Evolutionary conservation across 2,888 invertebrate species (phyloP), one percentile per base, ranked within the genome.

Genomic region (Dryobota labecula): DNA sequence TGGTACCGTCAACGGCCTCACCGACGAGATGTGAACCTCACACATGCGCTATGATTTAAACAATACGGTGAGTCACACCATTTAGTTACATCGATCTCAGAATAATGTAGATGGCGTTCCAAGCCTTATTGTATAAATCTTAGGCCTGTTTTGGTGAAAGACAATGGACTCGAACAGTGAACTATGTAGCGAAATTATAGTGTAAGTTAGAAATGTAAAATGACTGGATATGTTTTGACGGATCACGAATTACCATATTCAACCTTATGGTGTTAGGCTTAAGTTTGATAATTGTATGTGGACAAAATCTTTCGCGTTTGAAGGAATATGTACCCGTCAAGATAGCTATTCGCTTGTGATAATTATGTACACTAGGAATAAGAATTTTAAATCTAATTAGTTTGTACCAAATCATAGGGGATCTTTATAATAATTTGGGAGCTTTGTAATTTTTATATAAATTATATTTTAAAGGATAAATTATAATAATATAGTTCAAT

Each of bases 1-100:
- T 86, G 91, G 93, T 82, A 90, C 93, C 81, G 90, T 93, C 90
- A 92, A 94, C 90, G 90, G 87, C 85, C 89, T 95, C 91, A 94
- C 94, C 69, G 92, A 95, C 75, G 94, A 94, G 84, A 93, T 94
- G 93, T 94, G 73, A 91, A 85, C 70, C 61, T 68, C 66, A 45
- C 61, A 9, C 65, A n/a, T 51, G 66, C 20, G 64, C 69, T 77
- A 78, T 76, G 67, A 65, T 85, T 76, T 85, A 76, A 71, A 61
- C 65, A 69, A 56, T 73, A 75, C 61, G 71, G 70, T 77, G 67
- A 75, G 67, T 65, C 30, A 30, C 45, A 66, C 58, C 63, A 73
- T 69, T 74, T 79, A 53, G 63, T 67, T 54, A 58, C 9, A 18
- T 53, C 64, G 57, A 74, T 64, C 47, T 68, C 45, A 38, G 57